Base-by-base conservation (phyloP, 2,113 vertebrate species). In the Lepisosteus oculatus region DNA sequence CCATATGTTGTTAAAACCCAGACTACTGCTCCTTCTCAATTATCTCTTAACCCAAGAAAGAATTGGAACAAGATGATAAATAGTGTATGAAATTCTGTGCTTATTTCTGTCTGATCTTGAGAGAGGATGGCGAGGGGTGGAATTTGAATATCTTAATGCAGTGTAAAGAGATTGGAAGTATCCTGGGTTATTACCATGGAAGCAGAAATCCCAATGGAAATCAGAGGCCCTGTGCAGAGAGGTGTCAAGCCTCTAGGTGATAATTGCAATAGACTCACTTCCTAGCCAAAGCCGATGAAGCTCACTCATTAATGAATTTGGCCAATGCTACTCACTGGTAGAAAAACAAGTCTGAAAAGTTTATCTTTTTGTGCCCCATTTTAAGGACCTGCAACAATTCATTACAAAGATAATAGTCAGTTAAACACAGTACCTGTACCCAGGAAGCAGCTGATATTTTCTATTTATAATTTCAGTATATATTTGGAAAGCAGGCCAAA, bases 41-140 rank as follows among this genome's bases (percentile, higher is more conserved):
- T 43, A 57, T 69, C 17, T 13, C 41, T 59, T 61, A 8, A 62
- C 69, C n/a, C 29, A 13, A 44, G 69, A 71, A 43, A 47, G 69
- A 62, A 47, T 62, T 59, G 43, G 69, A 57, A 45, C 69, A 57
- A 11, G 7, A 9, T 71, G 69, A 71, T 71, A 44, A 63, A 71
- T 63, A 45, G 69, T 8, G 15, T 4, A 13, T 43, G 41, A 43
- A 69, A 55, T 17, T 56, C 47, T 13, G 67, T 2, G 12, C 12
- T 9, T 17, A 6, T 56, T 42, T 59, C 42, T n/a, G 11, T 57
- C 68, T 61, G 43, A 41, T 44, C 13, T 61, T 55, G 55, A 2
- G 68, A 44, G 68, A 45, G 12, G 14, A 43, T 43, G 54, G 68
- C 56, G 2, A 41, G 57, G 56, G 43, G 43, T 29, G 1, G 29